Evolutionary conservation across 2,797 vertebrate genomes (phyloP).

Genomic region (Parauchenoglanis ngamensis): DNA sequence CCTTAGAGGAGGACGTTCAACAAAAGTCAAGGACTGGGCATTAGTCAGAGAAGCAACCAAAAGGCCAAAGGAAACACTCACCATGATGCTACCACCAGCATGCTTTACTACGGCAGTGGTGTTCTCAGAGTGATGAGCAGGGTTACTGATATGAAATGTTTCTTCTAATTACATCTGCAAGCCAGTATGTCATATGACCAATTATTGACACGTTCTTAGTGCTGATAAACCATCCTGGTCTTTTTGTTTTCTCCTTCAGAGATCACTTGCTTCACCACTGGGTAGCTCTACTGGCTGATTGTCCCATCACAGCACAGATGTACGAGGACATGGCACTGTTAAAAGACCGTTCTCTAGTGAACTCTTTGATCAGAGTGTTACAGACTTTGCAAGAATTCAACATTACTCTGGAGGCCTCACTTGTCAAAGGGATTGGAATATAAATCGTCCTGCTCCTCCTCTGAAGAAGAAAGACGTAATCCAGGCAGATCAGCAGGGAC

Average conservation of each 20-base stretch:
- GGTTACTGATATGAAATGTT: neutral
- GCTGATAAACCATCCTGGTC: neutral
- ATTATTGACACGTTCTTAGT: neutral
- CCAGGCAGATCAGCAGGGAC: slow-evolving; percentile 64
- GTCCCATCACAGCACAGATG: slow-evolving; percentile 96
- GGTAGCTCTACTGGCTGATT: slow-evolving; percentile 95
- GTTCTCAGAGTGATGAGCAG: neutral
- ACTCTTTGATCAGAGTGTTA: slow-evolving; percentile 95
- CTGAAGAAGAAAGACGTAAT: slow-evolving; percentile 53
- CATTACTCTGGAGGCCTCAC: slow-evolving; percentile 95
- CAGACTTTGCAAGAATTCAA: slow-evolving; percentile 99
- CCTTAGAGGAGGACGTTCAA: neutral
- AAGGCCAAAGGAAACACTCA: neutral
- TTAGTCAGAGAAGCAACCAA: neutral
- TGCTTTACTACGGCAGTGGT: neutral
- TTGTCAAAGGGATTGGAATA: slow-evolving; percentile 92
- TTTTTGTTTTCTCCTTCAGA: slow-evolving; percentile 68
- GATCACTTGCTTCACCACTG: slow-evolving; percentile 98
- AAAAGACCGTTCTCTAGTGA: slow-evolving; percentile 95
- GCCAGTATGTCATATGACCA: neutral
- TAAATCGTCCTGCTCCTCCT: slow-evolving; percentile 59
- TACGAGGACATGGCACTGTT: slow-evolving; percentile 95
- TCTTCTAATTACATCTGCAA: neutral
- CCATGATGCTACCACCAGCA: slow-evolving; percentile 1
- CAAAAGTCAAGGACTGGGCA: no score